A percentile compares a stretch with the other conserved stretches of the same genome.
phyloP scores from a whole-genome alignment of 2,888 invertebrate genomes.

The Congeria kusceri region DNA sequence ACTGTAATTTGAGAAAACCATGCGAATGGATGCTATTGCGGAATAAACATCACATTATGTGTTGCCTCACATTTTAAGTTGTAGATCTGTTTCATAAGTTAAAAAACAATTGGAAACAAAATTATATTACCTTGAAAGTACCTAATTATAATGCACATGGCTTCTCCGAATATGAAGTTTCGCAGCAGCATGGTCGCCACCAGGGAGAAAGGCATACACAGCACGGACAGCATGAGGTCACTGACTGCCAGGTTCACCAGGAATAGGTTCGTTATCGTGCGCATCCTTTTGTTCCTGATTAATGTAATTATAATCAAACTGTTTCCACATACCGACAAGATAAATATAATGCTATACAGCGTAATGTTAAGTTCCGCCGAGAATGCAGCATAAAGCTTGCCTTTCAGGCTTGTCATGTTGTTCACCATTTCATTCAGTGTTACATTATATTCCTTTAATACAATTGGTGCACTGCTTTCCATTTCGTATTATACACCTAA shows the following conservation, averaged over 20 bases:
- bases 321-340: conserved; percentile 92
- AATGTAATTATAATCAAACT: conserved; percentile 90
- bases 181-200: conserved; percentile 89
- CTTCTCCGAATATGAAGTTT: conserved; percentile 90
- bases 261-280: conserved; percentile 87
- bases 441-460: too few species aligned
- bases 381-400: background rate
- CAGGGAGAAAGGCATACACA: conserved; percentile 92
- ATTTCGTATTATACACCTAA: too few species aligned
- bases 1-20: too few species aligned
- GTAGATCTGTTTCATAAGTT: too few species aligned
- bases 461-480: too few species aligned
- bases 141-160: conserved; percentile 90
- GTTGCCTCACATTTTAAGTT: too few species aligned
- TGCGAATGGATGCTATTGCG: too few species aligned
- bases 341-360: conserved; percentile 91
- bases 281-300: conserved; percentile 86
- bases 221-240: conserved; percentile 92
- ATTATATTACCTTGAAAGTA: conserved; percentile 90
- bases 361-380: conserved; percentile 86
- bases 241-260: conserved; percentile 87
- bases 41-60: too few species aligned
- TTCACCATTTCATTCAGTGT: too few species aligned
- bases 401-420: too few species aligned
- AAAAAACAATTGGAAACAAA: too few species aligned